Conservation (phyloP, 2,888 invertebrate species). For the Phymatocera aterrima region DNA sequence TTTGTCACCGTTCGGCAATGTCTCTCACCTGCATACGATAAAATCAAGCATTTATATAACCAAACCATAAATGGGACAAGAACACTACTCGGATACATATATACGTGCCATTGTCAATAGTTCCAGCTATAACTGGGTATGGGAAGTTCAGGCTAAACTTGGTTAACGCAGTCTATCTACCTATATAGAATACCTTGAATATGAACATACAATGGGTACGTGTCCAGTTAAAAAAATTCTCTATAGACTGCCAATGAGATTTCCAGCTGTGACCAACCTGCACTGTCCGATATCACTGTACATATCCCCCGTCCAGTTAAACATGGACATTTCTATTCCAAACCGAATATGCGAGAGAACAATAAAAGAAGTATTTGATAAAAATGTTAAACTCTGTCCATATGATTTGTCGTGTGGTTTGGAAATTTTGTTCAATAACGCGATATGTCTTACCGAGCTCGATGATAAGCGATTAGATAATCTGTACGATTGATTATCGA, state of each 20-base stretch:
- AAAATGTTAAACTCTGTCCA: no score
- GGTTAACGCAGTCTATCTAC: neutral
- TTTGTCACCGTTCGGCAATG: neutral
- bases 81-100: no score
- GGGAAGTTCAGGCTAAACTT: neutral
- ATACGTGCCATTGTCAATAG: neutral
- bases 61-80: neutral
- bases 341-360: no score
- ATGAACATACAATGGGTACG: neutral
- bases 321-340: neutral
- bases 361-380: no score
- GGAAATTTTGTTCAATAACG: no score
- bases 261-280: conserved; percentile 69
- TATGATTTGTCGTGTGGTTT: no score
- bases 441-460: no score
- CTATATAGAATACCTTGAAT: neutral
- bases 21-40: neutral
- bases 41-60: neutral
- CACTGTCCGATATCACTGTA: conserved; percentile 20
- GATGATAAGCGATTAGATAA: no score
- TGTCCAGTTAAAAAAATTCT: conserved; percentile 10
- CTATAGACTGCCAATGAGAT: conserved; percentile 58
- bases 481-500: no score
- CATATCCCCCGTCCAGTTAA: neutral
- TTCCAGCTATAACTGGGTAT: neutral